Conservation (phyloP, 2,888 invertebrate genomes). For the Cantharis flavilabris region DNA sequence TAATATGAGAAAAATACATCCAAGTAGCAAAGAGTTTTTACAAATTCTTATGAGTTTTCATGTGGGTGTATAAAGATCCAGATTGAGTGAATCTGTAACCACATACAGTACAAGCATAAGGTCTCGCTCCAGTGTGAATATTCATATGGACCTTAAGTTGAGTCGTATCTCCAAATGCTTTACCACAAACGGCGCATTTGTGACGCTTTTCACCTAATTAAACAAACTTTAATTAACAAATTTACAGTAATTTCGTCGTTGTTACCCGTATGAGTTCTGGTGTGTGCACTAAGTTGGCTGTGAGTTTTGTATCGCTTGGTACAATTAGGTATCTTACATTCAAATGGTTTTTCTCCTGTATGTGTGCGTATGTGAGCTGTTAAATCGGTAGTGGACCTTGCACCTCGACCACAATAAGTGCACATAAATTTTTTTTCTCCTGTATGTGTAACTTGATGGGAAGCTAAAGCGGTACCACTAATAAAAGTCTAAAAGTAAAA, state of each 20-base stretch:
- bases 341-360: conserved; percentile 41
- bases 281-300: conserved; percentile 41
- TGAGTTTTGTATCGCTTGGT: conserved; percentile 41
- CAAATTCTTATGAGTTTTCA: conserved; percentile 37
- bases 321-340: conserved; percentile 41
- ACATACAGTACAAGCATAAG: conserved; percentile 39
- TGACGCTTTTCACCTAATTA: conserved; percentile 42
- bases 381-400: conserved; percentile 39
- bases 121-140: conserved; percentile 41
- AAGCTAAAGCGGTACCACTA: conserved; percentile 39
- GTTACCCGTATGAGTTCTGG: conserved; percentile 41
- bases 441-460: conserved; percentile 42
- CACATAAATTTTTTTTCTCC: conserved; percentile 41
- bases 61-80: conserved; percentile 39
- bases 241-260: not conserved
- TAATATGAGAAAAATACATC: not conserved
- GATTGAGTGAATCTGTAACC: conserved; percentile 40
- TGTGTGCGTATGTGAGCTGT: conserved; percentile 41
- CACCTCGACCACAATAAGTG: conserved; percentile 39
- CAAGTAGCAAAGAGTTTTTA: not conserved
- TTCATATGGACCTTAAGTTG: conserved; percentile 40
- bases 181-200: conserved; percentile 38
- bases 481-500: conserved; percentile 35
- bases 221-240: not conserved
- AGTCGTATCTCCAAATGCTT: conserved; percentile 40